Base-by-base conservation (phyloP, 2,113 vertebrate genomes). In the Sceloporus tristichus region DNA sequence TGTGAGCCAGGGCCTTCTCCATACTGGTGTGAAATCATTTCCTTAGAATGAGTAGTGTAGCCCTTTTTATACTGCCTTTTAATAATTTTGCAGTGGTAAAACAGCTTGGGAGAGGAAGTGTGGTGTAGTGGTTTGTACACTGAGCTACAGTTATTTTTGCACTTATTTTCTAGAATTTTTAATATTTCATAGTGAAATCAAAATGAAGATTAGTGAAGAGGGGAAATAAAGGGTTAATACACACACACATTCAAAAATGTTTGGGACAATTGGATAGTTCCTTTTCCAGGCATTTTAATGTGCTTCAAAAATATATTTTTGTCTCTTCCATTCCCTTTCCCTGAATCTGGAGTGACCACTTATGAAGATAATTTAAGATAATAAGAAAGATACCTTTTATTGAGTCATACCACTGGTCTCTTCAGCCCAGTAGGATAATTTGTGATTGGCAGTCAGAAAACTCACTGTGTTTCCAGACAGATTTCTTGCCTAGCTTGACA, bases 171-270 rank as follows among this genome's bases (percentile, higher is more conserved):
- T 78, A 27, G 9, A n/a, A 25, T 48, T n/a, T 79, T 11, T 6
- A 79, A 56, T 23, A 9, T 77, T 48, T 48, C 40, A 25, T 77
- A 9, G 3, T 79, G 14, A 74, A 91, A 88, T 10, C 77, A 40
- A 90, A 87, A 27, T 83, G 82, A 87, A 87, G 85, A 42, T 89
- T 19, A 75, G 75, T 2, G 40, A 23, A 77, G 40, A 42, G 18
- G 16, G 19, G 48, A 40, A 75, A 18, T 75, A 40, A 54, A 78
- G 10, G 42, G 21, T 21, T 21, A 77, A 42, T 21, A 25, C 19
- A 9, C 23, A 10, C 70, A 73, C 34, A 34, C 34, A 34, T 34
- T 34, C 34, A 34, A 75, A n/a, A 18, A 16, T 16, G 13, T 75
- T 40, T 40, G 34, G 14, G 4, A 3, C 59, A 34, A 21, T 9